These are phyloP conservation scores for Thereva unica DNA, from an alignment of 2,888 invertebrate genomes.

Conservation along the genomic window DNA sequence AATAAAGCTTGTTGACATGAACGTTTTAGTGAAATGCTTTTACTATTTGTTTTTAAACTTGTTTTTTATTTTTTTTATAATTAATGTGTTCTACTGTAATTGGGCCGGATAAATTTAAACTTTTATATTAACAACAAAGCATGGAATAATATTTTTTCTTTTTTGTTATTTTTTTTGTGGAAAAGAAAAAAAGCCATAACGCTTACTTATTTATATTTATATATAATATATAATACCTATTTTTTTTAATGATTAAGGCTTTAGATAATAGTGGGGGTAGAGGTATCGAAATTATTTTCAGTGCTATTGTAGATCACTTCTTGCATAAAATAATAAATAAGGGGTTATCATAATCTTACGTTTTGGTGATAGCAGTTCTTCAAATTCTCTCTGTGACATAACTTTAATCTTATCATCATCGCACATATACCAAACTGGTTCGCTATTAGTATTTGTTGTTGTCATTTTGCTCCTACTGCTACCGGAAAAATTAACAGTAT, in stretches of 20 bases:
- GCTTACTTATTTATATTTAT: constrained; percentile 20
- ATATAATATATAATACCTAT: constrained; percentile 33
- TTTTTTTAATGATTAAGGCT: constrained; percentile 34
- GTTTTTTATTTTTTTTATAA: no score
- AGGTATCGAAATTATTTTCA: constrained; percentile 18
- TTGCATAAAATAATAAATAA: constrained; percentile 83
- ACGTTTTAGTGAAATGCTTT: no score
- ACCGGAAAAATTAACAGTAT: constrained; percentile 6
- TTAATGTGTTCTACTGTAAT: constrained; percentile 19
- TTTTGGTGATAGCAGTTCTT: constrained; percentile 74
- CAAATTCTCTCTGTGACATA: constrained; percentile 76
- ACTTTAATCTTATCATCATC: constrained; percentile 85
- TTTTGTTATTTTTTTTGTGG: constrained; percentile 23
- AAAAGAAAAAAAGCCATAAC: constrained; percentile 29
- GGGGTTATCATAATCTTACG: constrained; percentile 81
- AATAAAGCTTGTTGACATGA: no score
- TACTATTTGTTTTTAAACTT: no score
- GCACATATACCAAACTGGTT: constrained; percentile 78
- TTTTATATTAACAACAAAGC: constrained; percentile 30
- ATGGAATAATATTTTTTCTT: constrained; percentile 10
- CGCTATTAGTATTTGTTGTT: constrained; percentile 39
- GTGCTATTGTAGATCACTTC: constrained; percentile 59
- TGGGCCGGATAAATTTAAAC: constrained; percentile 24
- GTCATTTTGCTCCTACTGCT: constrained; percentile 16
- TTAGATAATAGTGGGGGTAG: constrained; percentile 27